Conservation (phyloP, 2,888 invertebrate species). For the Drosophila demipolita region DNA sequence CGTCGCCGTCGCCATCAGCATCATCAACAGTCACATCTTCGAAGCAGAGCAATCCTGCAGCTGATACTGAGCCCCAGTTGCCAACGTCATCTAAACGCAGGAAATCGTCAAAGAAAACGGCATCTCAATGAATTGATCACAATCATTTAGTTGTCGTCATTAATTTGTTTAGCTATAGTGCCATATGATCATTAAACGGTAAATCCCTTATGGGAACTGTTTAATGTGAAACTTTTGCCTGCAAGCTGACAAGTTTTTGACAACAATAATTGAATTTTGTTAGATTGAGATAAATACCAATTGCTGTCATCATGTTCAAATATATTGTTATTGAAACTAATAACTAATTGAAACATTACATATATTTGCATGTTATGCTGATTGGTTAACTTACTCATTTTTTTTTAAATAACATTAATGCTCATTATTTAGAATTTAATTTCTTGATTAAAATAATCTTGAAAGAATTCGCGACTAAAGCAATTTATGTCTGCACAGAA, state of each 20-base stretch:
- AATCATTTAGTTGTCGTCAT: background rate
- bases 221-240: constrained; percentile 53
- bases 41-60: constrained; percentile 20
- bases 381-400: background rate
- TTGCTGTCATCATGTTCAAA: background rate
- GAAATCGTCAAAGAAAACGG: background rate
- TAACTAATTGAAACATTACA: background rate
- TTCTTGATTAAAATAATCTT: background rate
- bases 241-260: constrained; percentile 15
- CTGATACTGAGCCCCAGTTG: background rate
- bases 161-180: constrained; percentile 33
- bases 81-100: constrained; percentile 36
- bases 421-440: background rate
- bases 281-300: constrained; percentile 3
- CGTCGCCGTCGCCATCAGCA: constrained; percentile 11
- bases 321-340: background rate
- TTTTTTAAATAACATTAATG: background rate
- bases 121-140: background rate
- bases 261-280: constrained; percentile 4
- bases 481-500: background rate
- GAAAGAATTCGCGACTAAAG: too few species aligned
- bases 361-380: background rate
- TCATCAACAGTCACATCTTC: constrained; percentile 2
- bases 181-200: constrained; percentile 58
- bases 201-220: constrained; percentile 58